These are phyloP conservation scores for Procapra przewalskii DNA, from an alignment of 2,113 vertebrate genomes.

Conservation along the genomic window DNA sequence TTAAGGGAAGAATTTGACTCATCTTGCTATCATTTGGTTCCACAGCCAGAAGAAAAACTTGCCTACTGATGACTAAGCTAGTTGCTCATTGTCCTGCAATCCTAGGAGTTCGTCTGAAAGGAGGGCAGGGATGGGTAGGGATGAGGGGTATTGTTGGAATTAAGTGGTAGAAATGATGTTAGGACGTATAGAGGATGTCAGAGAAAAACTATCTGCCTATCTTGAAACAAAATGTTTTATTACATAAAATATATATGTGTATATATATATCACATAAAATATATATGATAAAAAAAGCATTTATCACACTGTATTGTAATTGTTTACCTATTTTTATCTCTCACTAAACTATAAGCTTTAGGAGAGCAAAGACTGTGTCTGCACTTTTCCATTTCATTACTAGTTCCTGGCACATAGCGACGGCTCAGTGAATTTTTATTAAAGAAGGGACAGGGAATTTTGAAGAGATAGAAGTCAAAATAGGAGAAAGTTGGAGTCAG, in stretches of 20 bases:
- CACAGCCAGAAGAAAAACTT: not conserved
- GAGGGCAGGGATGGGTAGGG: not conserved
- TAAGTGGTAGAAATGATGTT: not conserved
- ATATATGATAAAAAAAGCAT: not conserved
- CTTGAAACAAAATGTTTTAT: not conserved
- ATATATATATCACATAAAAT: not conserved
- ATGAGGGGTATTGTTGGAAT: not conserved
- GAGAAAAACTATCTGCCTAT: not conserved
- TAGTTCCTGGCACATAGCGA: not conserved
- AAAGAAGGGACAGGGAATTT: not conserved
- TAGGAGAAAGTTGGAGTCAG: not conserved
- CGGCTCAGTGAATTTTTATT: not conserved
- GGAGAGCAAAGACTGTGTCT: not conserved
- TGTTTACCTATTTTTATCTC: not conserved
- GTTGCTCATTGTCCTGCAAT: not conserved
- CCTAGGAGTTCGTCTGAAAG: not conserved
- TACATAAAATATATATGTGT: not conserved
- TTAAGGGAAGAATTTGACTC: not conserved
- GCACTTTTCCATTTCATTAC: not conserved
- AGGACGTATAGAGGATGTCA: not conserved
- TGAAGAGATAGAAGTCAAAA: constrained; percentile 1
- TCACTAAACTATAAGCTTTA: not conserved
- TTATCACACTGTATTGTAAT: not conserved
- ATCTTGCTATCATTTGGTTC: not conserved
- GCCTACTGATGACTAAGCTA: not conserved